Conservation (phyloP, 1,140 invertebrate species). For the Solenopsis invicta region DNA sequence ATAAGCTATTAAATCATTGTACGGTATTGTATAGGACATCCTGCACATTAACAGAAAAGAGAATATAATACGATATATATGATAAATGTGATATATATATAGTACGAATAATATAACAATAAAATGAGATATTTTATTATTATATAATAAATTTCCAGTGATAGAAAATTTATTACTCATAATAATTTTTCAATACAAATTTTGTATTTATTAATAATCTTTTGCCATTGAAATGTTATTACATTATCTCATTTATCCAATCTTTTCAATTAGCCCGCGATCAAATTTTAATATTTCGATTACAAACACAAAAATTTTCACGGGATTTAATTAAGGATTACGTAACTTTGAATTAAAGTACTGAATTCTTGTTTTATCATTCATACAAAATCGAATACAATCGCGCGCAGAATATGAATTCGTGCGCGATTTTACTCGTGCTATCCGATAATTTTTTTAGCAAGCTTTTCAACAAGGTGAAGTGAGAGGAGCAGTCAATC, state of each 20-base stretch:
- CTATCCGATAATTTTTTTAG: conserved; percentile 8
- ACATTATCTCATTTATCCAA: background rate
- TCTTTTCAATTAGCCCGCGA: conserved; percentile 23
- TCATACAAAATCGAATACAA: background rate
- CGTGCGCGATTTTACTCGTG: conserved; percentile 11
- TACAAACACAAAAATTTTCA: conserved; percentile 29
- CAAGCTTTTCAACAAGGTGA: conserved; percentile 17
- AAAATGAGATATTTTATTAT: background rate
- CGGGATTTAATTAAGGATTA: background rate
- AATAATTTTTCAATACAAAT: conserved; percentile 8
- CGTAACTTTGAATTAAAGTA: background rate
- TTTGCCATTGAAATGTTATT: conserved; percentile 1
- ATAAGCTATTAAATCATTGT: conserved; percentile 21
- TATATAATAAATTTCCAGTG: background rate
- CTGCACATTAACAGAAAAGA: background rate
- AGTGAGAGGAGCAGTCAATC: background rate
- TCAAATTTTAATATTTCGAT: background rate
- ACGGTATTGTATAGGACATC: background rate
- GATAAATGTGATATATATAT: too few species aligned
- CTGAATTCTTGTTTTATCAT: background rate
- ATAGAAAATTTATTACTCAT: conserved; percentile 13
- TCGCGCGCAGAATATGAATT: conserved; percentile 31
- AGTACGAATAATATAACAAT: background rate
- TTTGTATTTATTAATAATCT: conserved; percentile 16
- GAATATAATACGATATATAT: background rate